Conservation (phyloP, 2,113 vertebrate genomes). For the Numenius arquata region DNA sequence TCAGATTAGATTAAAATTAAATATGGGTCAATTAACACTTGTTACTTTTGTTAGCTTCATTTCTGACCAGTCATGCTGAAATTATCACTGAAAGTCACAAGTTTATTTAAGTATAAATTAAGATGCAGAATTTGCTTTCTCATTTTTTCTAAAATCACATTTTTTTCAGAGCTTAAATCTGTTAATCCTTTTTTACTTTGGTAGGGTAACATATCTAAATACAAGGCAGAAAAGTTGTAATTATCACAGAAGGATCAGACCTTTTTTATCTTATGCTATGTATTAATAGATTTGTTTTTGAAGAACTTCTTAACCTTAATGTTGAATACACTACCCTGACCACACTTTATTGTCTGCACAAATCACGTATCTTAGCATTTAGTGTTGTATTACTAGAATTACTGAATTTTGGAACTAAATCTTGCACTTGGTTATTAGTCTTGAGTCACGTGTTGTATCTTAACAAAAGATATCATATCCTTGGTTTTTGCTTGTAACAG, state of each 20-base stretch:
- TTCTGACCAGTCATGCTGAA: constrained; percentile 21
- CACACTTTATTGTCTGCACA: not conserved
- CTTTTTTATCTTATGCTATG: not conserved
- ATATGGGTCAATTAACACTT: constrained; percentile 60
- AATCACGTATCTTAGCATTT: not conserved
- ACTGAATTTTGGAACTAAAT: not conserved
- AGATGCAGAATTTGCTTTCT: not conserved
- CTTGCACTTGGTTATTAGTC: not conserved
- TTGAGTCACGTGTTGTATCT: not conserved
- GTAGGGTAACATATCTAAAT: not conserved
- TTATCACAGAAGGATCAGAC: not conserved
- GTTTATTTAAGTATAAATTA: constrained; percentile 13
- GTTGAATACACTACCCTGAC: not conserved
- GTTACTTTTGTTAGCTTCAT: constrained; percentile 30
- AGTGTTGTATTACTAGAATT: not conserved
- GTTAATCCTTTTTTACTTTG: not conserved
- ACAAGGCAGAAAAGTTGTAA: not conserved
- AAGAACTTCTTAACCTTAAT: not conserved
- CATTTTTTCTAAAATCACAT: not conserved
- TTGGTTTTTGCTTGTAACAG: not conserved
- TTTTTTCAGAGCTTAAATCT: not conserved
- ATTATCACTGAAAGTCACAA: not conserved
- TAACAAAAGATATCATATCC: not conserved
- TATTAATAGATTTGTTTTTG: not conserved
- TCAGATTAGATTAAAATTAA: constrained; percentile 61